phyloP scores from a whole-genome alignment of 2,888 invertebrate species.

The Pollenia labialis region DNA sequence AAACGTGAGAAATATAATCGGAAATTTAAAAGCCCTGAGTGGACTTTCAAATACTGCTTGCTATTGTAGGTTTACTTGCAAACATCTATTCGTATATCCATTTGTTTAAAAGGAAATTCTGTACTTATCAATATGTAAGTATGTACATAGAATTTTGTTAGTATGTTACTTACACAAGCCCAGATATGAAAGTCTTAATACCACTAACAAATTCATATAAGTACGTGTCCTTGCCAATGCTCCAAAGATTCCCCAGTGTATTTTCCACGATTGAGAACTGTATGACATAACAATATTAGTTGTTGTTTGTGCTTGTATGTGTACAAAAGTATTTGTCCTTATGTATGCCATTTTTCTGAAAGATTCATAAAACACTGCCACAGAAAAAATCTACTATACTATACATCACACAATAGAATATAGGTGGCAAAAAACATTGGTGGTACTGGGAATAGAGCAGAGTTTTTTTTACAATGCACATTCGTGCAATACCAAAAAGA shows the following conservation, averaged over 20 bases:
- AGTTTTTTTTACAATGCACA: conserved; percentile 18
- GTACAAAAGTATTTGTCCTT: neutral
- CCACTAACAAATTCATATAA: conserved; percentile 49
- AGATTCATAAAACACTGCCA: conserved; percentile 25
- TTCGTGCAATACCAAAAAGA: conserved; percentile 25
- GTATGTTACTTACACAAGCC: conserved; percentile 24
- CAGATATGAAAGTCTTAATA: conserved; percentile 5
- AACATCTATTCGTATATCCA: neutral
- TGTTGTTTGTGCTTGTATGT: neutral
- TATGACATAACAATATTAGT: conserved; percentile 33
- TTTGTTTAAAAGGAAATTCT: neutral
- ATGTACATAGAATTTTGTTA: conserved; percentile 19
- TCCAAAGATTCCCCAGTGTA: conserved; percentile 44
- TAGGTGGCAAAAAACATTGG: neutral
- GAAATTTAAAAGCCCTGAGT: conserved; percentile 57
- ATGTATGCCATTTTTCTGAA: neutral
- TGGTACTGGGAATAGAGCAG: neutral
- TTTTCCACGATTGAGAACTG: conserved; percentile 12
- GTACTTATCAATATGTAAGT: neutral
- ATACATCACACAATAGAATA: neutral
- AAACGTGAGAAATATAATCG: conserved; percentile 61
- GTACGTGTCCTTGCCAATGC: conserved; percentile 52
- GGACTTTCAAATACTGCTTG: conserved; percentile 44
- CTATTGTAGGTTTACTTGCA: neutral
- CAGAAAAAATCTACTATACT: conserved; percentile 8